phyloP scores from a whole-genome alignment of 2,888 invertebrate species.

The Papilio demoleus region DNA sequence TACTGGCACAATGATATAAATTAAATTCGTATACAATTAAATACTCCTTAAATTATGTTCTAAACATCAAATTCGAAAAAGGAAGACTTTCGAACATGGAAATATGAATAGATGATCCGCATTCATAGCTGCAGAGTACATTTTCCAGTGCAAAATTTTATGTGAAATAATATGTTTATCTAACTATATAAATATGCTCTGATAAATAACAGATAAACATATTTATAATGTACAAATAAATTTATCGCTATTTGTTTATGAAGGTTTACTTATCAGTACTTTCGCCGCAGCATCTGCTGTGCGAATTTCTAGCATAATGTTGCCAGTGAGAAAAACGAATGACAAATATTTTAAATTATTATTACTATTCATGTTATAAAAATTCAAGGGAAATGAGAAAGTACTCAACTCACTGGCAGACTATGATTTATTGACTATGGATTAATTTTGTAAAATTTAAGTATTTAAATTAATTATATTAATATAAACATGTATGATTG shows the following conservation, averaged over 20 bases:
- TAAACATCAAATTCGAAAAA: too few relatives aligned
- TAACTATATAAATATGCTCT: constrained; percentile 1
- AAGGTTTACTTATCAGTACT: neutral
- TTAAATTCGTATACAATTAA: too few relatives aligned
- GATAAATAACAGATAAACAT: constrained; percentile 18
- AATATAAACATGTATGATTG: too few relatives aligned
- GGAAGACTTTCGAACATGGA: too few relatives aligned
- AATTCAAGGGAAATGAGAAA: too few relatives aligned
- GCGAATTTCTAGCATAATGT: neutral
- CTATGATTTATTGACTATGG: too few relatives aligned
- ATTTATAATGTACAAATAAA: constrained; percentile 16
- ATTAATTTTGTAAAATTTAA: too few relatives aligned
- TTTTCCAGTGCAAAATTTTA: neutral
- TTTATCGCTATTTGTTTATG: constrained; percentile 8
- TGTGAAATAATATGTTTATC: constrained; percentile 1
- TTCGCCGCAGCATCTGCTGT: neutral
- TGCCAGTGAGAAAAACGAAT: neutral
- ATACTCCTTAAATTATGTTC: too few relatives aligned
- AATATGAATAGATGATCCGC: too few relatives aligned
- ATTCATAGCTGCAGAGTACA: neutral
- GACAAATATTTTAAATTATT: neutral
- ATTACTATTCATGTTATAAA: neutral
- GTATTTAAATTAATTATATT: too few relatives aligned
- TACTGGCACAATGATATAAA: too few relatives aligned
- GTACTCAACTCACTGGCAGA: too few relatives aligned